Conservation (phyloP, 1,140 invertebrate genomes). For the Goniozus legneri region DNA sequence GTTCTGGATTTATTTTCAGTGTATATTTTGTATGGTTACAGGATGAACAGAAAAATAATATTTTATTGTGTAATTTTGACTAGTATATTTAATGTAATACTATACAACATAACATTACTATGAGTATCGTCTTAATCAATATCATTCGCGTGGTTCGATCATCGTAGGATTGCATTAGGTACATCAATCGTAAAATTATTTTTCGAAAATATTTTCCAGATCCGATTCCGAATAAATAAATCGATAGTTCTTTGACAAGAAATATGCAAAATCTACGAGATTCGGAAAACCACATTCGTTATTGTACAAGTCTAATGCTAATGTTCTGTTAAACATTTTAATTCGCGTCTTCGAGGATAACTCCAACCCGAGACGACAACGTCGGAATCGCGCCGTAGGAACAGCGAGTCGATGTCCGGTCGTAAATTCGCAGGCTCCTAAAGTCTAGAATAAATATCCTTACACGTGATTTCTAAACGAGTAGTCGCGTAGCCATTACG, state of each 20-base stretch:
- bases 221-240: no score
- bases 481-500: constrained; percentile 1
- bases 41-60: neutral
- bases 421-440: constrained; percentile 2
- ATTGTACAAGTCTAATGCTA: constrained; percentile 18
- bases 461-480: no score
- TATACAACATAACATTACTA: constrained; percentile 36
- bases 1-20: no score
- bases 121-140: constrained; percentile 22
- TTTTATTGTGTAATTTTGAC: constrained; percentile 40
- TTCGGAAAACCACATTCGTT: constrained; percentile 6
- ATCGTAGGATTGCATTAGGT: constrained; percentile 5
- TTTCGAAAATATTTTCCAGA: no score
- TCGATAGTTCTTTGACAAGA: no score
- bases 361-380: no score
- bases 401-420: neutral
- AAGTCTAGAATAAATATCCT: constrained; percentile 24
- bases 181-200: no score
- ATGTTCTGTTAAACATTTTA: no score
- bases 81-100: constrained; percentile 41
- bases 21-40: no score
- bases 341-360: no score
- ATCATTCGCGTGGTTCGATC: constrained; percentile 19
- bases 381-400: neutral
- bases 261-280: constrained; percentile 4